Conservation (phyloP, 2,797 vertebrate species). For the Neomorphus geoffroyi region DNA sequence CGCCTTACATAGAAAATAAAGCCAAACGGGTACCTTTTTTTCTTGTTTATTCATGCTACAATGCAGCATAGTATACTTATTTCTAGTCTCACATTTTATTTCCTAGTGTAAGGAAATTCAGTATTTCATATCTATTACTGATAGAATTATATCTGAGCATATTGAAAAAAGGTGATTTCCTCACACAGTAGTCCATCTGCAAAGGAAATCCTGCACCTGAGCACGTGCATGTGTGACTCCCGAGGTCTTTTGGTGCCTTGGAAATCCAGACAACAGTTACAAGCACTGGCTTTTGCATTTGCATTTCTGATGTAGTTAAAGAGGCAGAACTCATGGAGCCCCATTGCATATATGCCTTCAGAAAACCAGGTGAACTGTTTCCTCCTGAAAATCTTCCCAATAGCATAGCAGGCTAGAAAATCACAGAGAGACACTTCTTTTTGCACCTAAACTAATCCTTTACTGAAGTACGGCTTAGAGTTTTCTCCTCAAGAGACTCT, state of each 20-base stretch:
- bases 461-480: background rate
- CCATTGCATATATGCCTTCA: background rate
- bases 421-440: background rate
- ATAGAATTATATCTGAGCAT: background rate
- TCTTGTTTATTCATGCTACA: background rate
- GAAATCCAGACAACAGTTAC: background rate
- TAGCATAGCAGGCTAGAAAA: background rate
- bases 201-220: background rate
- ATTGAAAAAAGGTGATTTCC: background rate
- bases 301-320: background rate
- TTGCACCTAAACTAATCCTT: background rate
- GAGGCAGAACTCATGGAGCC: background rate
- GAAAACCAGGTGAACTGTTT: background rate
- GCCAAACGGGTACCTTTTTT: background rate
- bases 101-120: background rate
- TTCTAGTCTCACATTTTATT: background rate
- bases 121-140: background rate
- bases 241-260: background rate
- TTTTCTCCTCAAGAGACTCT: background rate
- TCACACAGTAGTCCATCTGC: background rate
- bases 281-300: background rate
- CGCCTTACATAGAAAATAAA: background rate
- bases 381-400: background rate
- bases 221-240: background rate
- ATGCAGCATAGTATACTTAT: fast-evolving